phyloP scores from a whole-genome alignment of 2,113 vertebrate species.

The Mustela lutreola region DNA sequence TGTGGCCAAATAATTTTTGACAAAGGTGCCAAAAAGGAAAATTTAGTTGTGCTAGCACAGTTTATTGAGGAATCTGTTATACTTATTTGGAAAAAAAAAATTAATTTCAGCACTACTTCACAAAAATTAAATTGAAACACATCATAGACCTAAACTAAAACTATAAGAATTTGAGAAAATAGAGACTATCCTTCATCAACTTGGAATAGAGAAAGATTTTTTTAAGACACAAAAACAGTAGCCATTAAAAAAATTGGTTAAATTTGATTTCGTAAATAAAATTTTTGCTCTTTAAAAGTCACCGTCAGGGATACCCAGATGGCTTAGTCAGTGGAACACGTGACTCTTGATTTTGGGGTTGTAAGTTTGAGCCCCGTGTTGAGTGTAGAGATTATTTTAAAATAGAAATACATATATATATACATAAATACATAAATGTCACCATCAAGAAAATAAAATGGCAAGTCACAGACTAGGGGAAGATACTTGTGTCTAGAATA shows the following conservation, averaged over 20 bases:
- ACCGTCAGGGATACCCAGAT: background rate
- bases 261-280: background rate
- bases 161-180: background rate
- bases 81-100: background rate
- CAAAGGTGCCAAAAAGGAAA: background rate
- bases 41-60: background rate
- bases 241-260: background rate
- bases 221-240: background rate
- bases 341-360: background rate
- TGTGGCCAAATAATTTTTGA: background rate
- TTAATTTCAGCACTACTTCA: background rate
- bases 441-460: background rate
- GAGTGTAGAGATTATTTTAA: background rate
- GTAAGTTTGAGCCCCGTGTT: background rate
- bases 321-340: background rate
- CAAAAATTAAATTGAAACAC: background rate
- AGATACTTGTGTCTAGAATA: background rate
- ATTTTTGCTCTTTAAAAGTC: background rate
- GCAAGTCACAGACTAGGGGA: background rate
- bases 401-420: background rate
- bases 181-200: background rate
- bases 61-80: background rate
- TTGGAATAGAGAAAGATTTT: background rate
- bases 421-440: background rate
- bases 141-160: background rate